phyloP scores from a whole-genome alignment of 2,888 invertebrate species.

The Sympetrum striolatum region DNA sequence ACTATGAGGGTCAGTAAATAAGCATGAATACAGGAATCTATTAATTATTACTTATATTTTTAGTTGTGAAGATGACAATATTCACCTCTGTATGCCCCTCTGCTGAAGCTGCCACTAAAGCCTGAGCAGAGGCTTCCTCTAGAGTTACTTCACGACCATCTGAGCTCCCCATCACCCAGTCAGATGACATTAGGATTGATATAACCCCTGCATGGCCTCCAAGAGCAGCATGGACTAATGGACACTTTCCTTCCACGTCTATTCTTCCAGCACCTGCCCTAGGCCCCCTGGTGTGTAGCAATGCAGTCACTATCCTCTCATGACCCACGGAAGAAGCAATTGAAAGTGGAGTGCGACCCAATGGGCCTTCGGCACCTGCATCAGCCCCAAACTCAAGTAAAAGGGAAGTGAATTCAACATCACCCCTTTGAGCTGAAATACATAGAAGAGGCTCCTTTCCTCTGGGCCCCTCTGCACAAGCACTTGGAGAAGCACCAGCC shows the following conservation, averaged over 20 bases:
- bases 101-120: conserved; percentile 85
- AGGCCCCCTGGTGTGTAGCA: conserved; percentile 27
- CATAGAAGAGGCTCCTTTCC: conserved; percentile 79
- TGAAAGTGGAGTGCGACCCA: conserved; percentile 87
- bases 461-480: conserved; percentile 75
- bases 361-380: conserved; percentile 83
- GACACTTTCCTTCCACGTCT: conserved; percentile 63
- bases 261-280: conserved; percentile 46
- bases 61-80: background rate
- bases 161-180: conserved; percentile 68
- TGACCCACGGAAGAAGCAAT: conserved; percentile 89
- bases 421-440: conserved; percentile 91
- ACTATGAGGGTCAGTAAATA: too few species aligned
- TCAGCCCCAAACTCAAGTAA: conserved; percentile 92
- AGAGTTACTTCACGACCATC: conserved; percentile 67
- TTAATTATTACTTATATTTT: too few species aligned
- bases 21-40: too few species aligned
- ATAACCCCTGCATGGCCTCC: conserved; percentile 87
- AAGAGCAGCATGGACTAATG: conserved; percentile 89
- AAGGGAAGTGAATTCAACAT: conserved; percentile 87
- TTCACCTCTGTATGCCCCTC: conserved; percentile 79
- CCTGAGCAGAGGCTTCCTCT: conserved; percentile 84
- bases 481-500: conserved; percentile 88
- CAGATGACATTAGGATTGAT: conserved; percentile 85
- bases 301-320: conserved; percentile 66